phyloP scores from a whole-genome alignment of 2,113 vertebrate species.

The Cnemophilus loriae region DNA sequence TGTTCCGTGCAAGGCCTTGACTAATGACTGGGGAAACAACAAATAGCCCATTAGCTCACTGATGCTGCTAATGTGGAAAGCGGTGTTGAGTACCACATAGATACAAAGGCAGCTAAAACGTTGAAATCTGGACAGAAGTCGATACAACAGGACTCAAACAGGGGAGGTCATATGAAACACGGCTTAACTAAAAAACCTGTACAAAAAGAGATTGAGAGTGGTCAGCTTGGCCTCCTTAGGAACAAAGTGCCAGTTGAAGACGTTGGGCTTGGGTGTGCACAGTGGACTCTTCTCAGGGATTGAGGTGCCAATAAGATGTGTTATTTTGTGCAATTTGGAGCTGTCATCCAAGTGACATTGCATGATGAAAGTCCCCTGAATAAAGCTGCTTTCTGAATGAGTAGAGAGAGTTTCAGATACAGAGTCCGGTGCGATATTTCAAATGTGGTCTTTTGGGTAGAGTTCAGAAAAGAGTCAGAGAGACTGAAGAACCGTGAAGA shows the following conservation, averaged over 20 bases:
- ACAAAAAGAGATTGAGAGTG: neutral
- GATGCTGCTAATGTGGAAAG: constrained; percentile 19
- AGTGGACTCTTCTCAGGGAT: neutral
- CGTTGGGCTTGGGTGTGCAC: fast-evolving
- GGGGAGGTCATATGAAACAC: neutral
- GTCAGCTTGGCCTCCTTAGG: neutral
- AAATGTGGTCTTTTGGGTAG: neutral
- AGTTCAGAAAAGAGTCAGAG: neutral
- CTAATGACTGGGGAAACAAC: neutral
- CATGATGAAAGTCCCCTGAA: neutral
- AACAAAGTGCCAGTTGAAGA: neutral
- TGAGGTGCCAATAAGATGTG: neutral
- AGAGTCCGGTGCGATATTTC: neutral
- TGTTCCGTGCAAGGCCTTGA: neutral
- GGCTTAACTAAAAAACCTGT: neutral
- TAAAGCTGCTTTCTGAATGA: neutral
- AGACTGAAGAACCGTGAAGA: neutral
- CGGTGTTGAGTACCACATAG: neutral
- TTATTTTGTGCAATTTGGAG: neutral
- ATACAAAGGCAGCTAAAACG: neutral
- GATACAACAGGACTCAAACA: neutral
- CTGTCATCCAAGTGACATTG: neutral
- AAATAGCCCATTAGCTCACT: constrained; percentile 10
- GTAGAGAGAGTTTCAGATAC: neutral
- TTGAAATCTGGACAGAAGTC: neutral